Evolutionary conservation across 2,888 invertebrate genomes (phyloP).

Genomic region (Amiota minor): DNA sequence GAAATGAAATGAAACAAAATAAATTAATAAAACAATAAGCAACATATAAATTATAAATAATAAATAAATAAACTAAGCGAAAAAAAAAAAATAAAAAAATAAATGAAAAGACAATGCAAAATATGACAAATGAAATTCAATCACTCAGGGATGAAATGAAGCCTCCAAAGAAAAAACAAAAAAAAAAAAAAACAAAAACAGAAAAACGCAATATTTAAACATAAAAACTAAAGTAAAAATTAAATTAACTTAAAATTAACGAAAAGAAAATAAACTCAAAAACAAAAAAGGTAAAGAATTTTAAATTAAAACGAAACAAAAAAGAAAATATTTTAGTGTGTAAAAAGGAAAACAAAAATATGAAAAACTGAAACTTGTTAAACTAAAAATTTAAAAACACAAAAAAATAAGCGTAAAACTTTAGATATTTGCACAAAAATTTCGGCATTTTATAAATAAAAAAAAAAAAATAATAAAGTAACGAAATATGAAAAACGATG

Average conservation of each 20-base stretch:
- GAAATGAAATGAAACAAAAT: no score
- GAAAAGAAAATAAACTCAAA: slow-evolving; percentile 30
- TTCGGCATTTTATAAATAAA: slow-evolving; percentile 66
- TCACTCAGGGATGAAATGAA: slow-evolving; percentile 73
- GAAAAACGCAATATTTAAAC: slow-evolving; percentile 63
- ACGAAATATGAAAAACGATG: slow-evolving; percentile 43
- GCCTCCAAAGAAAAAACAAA: slow-evolving; percentile 64
- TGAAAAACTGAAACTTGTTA: slow-evolving; percentile 32
- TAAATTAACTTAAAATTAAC: slow-evolving; percentile 43
- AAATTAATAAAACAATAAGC: slow-evolving; percentile 60
- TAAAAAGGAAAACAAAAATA: slow-evolving; percentile 47
- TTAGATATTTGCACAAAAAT: slow-evolving; percentile 67
- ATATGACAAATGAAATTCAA: slow-evolving; percentile 69
- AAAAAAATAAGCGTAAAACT: slow-evolving; percentile 40
- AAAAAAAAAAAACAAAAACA: slow-evolving; percentile 53
- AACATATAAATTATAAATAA: slow-evolving; percentile 38
- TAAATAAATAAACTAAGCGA: slow-evolving; percentile 9
- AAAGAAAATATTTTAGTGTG: slow-evolving; percentile 41
- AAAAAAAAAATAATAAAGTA: slow-evolving; percentile 35
- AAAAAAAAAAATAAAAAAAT: slow-evolving; percentile 56
- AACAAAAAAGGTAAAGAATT: slow-evolving; percentile 51
- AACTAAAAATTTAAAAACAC: slow-evolving; percentile 58
- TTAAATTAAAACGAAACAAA: slow-evolving; percentile 58
- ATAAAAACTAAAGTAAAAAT: slow-evolving; percentile 50
- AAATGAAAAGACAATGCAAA: slow-evolving; percentile 60